Evolutionary conservation across 1,140 invertebrate genomes (phyloP), one percentile per base, ranked within the genome.

Genomic region (Matsumurasca onukii): DNA sequence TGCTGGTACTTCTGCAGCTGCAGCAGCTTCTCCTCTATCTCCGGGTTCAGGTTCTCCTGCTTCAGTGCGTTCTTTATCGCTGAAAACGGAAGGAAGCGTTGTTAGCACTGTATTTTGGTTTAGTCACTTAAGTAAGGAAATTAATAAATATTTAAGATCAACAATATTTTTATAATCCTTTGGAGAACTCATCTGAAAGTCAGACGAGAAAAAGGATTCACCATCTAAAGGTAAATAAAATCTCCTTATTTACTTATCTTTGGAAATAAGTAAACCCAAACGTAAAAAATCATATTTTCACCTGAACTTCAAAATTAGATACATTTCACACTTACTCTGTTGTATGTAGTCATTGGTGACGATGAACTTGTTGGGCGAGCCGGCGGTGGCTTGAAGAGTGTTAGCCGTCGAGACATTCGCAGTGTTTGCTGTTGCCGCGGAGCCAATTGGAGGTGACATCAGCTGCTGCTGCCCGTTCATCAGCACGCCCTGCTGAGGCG

Each of bases 11-110:
- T 86, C 77, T 95, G 94, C 70, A 95, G 82, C 72, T 93, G 92
- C 2, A 96, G 80, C 24, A 97, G 77, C 77, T 97, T 97, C 72
- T 96, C 94, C 78, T 97, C 93, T 57, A 97, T 93, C 79, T 97
- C 94, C 1, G 94, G 94, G 78, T 94, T 93, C 15, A 96, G 80
- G 78, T 95, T 94, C 75, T 92, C 91, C 78, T 91, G 89, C 77
- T 91, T 92, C 39, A 94, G 78, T 5, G 90, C 91, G 78, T 88
- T 91, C 79, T 91, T 90, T 67, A 93, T 92, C 1, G 91, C 90
- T 93, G 77, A 9, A 79, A 78, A 76, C n/a, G n/a, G n/a, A n/a
- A n/a, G n/a, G n/a, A n/a, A n/a, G n/a, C n/a, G n/a, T n/a, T n/a
- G n/a, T n/a, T n/a, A n/a, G n/a, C n/a, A n/a, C n/a, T n/a, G n/a